These are phyloP conservation scores for Andrena bucephala DNA, from an alignment of 2,888 invertebrate species.

Conservation along the genomic window DNA sequence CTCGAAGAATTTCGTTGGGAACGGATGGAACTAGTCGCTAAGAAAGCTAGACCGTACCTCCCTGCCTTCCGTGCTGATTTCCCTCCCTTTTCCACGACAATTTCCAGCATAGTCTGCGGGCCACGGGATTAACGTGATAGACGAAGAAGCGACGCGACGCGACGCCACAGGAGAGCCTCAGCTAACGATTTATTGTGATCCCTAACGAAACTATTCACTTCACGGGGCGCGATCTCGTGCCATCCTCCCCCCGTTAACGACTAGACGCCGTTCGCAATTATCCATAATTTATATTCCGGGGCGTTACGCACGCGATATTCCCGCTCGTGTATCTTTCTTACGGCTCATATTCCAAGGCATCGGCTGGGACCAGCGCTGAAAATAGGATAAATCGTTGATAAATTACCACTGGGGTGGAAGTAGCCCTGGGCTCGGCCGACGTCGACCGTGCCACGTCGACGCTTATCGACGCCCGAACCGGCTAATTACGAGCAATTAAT, in stretches of 20 bases:
- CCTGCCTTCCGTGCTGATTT: neutral
- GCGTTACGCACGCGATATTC: slow-evolving; percentile 71
- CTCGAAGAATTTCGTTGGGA: slow-evolving; percentile 10
- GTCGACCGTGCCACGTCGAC: slow-evolving; percentile 34
- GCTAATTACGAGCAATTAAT: slow-evolving; percentile 73
- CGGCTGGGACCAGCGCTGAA: slow-evolving; percentile 15
- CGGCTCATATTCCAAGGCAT: slow-evolving; percentile 37
- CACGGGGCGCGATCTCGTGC: slow-evolving; percentile 36
- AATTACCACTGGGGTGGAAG: slow-evolving; percentile 51
- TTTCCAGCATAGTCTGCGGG: slow-evolving; percentile 44
- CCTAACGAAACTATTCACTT: slow-evolving; percentile 71
- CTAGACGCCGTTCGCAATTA: slow-evolving; percentile 57
- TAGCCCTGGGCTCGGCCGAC: slow-evolving; percentile 14
- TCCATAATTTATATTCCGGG: slow-evolving; percentile 74
- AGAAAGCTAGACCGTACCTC: neutral
- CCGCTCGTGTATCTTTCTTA: slow-evolving; percentile 66
- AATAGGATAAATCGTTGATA: slow-evolving; percentile 70
- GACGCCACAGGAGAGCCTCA: neutral
- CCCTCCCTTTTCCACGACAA: slow-evolving; percentile 10
- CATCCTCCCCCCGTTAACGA: neutral
- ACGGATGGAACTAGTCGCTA: slow-evolving; percentile 21
- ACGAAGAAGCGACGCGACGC: slow-evolving; percentile 1
- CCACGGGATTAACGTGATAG: slow-evolving; percentile 51
- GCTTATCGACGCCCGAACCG: slow-evolving; percentile 56
- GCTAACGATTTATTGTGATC: slow-evolving; percentile 45